phyloP scores from a whole-genome alignment of 2,113 vertebrate genomes.

The Albula glossodonta region DNA sequence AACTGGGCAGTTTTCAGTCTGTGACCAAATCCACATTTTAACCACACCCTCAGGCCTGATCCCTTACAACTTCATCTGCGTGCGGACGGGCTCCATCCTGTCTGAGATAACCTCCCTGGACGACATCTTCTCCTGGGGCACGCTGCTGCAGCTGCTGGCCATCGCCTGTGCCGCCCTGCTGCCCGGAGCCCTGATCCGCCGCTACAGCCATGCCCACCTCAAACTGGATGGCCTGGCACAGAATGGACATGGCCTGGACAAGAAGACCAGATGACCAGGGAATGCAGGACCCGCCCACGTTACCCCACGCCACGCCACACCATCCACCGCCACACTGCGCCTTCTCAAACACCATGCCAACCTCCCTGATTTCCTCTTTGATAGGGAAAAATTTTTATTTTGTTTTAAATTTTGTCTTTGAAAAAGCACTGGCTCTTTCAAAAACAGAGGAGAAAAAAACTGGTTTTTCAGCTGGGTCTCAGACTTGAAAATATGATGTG shows the following conservation, averaged over 20 bases:
- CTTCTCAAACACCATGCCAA: neutral
- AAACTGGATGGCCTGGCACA: constrained; percentile 65
- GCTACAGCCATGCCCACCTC: constrained; percentile 72
- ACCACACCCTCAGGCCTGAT: constrained; percentile 76
- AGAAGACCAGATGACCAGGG: constrained; percentile 68
- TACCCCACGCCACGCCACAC: neutral
- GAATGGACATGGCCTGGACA: constrained; percentile 44
- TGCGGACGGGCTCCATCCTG: constrained; percentile 90
- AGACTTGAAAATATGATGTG: neutral
- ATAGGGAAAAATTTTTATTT: neutral
- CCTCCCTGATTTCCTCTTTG: neutral
- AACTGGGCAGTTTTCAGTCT: no score
- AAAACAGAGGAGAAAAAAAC: neutral
- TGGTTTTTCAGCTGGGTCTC: neutral
- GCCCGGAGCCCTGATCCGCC: constrained; percentile 88
- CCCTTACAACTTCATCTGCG: constrained; percentile 97
- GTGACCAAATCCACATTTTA: no score
- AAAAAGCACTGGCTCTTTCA: neutral
- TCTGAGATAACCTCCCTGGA: constrained; percentile 89
- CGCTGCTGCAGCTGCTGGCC: constrained; percentile 81
- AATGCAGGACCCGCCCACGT: no score
- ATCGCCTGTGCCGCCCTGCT: constrained; percentile 85
- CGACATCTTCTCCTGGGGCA: constrained; percentile 91
- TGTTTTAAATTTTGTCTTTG: neutral
- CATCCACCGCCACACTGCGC: neutral